Conservation (phyloP, 2,113 vertebrate genomes). For the Probosciger aterrimus region DNA sequence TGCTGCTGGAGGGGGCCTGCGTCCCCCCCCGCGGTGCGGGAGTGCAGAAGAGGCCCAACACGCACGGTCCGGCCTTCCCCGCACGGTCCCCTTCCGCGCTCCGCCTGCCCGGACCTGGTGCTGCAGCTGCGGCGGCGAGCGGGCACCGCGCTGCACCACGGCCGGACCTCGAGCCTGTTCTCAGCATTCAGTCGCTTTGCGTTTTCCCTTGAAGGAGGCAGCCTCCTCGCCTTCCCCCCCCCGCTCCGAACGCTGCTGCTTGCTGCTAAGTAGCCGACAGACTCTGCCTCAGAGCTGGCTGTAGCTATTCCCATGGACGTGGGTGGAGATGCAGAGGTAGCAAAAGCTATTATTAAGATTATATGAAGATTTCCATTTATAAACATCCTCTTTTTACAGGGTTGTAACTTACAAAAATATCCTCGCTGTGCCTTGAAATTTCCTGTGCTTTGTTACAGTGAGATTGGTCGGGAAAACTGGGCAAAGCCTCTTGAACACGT, state of each 20-base stretch:
- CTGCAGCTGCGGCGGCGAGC: background rate
- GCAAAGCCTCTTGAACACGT: background rate
- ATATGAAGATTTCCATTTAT: conserved; percentile 47
- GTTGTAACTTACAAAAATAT: conserved; percentile 31
- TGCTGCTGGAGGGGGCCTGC: background rate
- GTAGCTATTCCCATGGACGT: background rate
- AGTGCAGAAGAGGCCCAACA: background rate
- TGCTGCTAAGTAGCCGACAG: background rate
- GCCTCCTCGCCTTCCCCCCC: background rate
- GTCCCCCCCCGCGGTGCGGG: fast-evolving
- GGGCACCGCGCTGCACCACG: background rate
- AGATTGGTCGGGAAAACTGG: background rate
- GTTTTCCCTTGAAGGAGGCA: background rate
- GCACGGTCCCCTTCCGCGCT: background rate
- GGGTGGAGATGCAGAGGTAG: conserved; percentile 10
- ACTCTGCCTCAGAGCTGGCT: background rate
- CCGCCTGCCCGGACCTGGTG: background rate
- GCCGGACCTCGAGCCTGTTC: background rate
- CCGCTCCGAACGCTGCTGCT: background rate
- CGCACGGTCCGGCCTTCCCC: fast-evolving
- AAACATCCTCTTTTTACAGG: background rate
- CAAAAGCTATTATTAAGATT: conserved; percentile 56
- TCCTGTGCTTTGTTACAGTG: background rate
- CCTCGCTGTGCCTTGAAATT: background rate
- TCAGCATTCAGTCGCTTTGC: background rate